Base-by-base conservation (phyloP, 1,140 invertebrate genomes). In the Drosophila erecta region DNA sequence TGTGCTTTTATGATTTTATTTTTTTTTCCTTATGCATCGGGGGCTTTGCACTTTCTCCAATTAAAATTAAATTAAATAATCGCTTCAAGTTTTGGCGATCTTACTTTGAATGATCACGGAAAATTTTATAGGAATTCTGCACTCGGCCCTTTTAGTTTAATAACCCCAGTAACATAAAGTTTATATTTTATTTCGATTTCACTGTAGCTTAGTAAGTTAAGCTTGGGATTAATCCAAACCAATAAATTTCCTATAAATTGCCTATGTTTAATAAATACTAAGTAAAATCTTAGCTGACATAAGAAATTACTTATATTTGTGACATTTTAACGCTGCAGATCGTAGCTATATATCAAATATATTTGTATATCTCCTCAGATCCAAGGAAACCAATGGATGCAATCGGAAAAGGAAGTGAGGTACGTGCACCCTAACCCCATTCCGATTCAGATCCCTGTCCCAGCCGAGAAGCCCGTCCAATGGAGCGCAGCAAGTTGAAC, bases 51-150 rank as follows among this genome's bases (percentile, higher is more conserved):
- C 83, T 87, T 87, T 87, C 83, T 83, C 83, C 84, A 73, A 89
- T 83, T 79, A 79, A 89, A 87, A 81, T 79, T 81, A 72, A 87
- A 87, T 87, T 87, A 87, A 87, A 73, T 89, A 87, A 89, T 73
- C 76, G 53, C 60, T 51, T 49, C 41, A 37, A 41, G 41, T 61
- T 66, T 60, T 64, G 57, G 47, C 44, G 55, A 41, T 17, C 49
- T 56, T 20, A 40, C 20, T 27, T 11, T 33, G n/a, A 44, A 58
- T 41, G 38, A 33, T 15, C 46, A 15, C 20, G 3, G 27, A 20
- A 50, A 12, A 37, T 8, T 17, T n/a, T 0, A 17, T 6, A 10
- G 4, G 14, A 27, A 22, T 27, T 49, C 24, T 49, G 46, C 46
- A 49, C 12, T 50, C 27, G 27, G 27, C 15, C 41, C 17, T 44